These are phyloP conservation scores for Benthosema pterotum DNA, from an alignment of 2,797 vertebrate species.

Conservation along the genomic window DNA sequence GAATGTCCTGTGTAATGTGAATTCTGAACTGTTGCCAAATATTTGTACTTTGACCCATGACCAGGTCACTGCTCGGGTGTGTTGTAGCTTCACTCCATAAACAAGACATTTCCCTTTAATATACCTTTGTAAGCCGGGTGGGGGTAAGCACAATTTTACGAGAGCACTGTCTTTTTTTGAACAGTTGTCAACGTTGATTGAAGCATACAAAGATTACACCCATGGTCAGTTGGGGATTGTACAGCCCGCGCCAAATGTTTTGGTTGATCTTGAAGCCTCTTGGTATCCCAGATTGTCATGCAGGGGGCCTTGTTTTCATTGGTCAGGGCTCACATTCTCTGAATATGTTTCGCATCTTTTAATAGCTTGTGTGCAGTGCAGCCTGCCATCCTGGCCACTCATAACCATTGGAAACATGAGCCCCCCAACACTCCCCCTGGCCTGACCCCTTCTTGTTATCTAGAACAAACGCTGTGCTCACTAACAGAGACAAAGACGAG, in stretches of 20 bases:
- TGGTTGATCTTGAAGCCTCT: constrained; percentile 39
- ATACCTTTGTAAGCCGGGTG: neutral
- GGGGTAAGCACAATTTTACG: neutral
- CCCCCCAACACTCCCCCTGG: constrained; percentile 52
- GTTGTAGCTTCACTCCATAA: neutral
- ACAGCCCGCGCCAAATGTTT: constrained; percentile 34
- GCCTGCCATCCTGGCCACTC: constrained; percentile 60
- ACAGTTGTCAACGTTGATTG: constrained; percentile 28
- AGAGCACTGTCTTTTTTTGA: neutral
- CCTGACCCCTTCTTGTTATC: constrained; percentile 46
- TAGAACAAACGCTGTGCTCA: constrained; percentile 46
- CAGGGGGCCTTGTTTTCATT: constrained; percentile 51
- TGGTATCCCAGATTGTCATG: constrained; percentile 35
- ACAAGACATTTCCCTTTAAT: neutral
- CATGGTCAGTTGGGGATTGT: constrained; percentile 24
- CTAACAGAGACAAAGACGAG: constrained; percentile 38
- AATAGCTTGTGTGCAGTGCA: constrained; percentile 67
- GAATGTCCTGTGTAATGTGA: neutral
- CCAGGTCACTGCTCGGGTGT: neutral
- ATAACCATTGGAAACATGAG: constrained; percentile 66
- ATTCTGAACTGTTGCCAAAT: neutral
- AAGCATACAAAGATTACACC: constrained; percentile 38
- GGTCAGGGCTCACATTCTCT: constrained; percentile 68
- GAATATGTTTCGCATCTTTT: constrained; percentile 77
- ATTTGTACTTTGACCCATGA: neutral